Evolutionary conservation across 2,888 invertebrate species (phyloP).

Genomic region (Nineta flava): DNA sequence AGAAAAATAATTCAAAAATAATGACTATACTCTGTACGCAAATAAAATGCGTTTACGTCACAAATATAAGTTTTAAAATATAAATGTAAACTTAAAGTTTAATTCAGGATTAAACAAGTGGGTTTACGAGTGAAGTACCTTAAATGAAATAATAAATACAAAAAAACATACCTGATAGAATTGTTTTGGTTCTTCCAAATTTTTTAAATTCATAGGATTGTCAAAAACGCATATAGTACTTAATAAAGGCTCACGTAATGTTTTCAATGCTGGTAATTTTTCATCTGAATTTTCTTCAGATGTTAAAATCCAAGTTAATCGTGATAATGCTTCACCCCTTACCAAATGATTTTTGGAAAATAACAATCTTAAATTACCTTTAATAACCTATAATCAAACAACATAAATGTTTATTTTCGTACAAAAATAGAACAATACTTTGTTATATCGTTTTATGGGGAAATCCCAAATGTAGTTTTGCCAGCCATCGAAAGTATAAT

Average conservation of each 20-base stretch:
- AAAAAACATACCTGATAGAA: constrained; percentile 29
- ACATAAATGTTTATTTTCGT: not conserved
- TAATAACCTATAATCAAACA: constrained; percentile 25
- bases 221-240: constrained; percentile 28
- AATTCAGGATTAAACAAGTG: no score
- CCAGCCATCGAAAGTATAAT: no score
- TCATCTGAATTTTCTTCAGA: constrained; percentile 27
- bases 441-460: no score
- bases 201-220: constrained; percentile 22
- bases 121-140: no score
- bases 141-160: no score
- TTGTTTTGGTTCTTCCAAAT: constrained; percentile 19
- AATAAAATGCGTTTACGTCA: no score
- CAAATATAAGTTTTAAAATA: no score
- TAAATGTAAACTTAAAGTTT: no score
- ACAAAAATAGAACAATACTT: not conserved
- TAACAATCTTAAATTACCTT: constrained; percentile 32
- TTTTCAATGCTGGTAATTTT: constrained; percentile 31
- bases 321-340: constrained; percentile 33
- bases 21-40: no score
- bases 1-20: no score
- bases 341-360: constrained; percentile 26
- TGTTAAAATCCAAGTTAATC: constrained; percentile 33
- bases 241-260: constrained; percentile 30
- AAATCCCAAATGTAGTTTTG: no score